phyloP scores from a whole-genome alignment of 2,113 vertebrate species.

The Pseudonaja textilis region DNA sequence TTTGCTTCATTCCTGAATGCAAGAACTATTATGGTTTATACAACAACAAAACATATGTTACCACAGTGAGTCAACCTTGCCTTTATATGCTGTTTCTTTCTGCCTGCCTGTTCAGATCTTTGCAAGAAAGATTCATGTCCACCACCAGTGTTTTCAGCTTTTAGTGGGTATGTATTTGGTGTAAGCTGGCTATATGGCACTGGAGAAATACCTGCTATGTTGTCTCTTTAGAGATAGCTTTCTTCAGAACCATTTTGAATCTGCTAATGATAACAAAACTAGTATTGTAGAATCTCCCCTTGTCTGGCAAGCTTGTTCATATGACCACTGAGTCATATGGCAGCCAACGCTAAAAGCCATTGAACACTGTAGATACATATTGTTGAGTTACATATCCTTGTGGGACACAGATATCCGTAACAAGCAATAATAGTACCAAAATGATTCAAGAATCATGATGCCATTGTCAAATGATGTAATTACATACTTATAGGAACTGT shows the following conservation, averaged over 20 bases:
- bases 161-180: background rate
- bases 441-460: background rate
- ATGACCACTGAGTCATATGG: background rate
- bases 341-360: background rate
- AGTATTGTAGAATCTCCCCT: background rate
- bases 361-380: background rate
- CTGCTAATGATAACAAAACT: background rate
- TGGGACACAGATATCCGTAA: background rate
- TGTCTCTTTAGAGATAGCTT: background rate
- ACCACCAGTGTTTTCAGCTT: background rate
- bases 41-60: background rate
- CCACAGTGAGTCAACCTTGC: background rate
- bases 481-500: background rate
- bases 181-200: background rate
- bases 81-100: background rate
- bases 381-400: background rate
- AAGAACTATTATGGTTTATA: background rate
- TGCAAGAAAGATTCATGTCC: background rate
- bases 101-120: background rate
- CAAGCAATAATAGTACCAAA: background rate
- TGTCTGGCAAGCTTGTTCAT: background rate
- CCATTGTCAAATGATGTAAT: background rate
- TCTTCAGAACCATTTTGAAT: background rate
- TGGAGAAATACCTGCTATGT: background rate
- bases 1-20: background rate